Conservation (phyloP, 2,888 invertebrate genomes). For the Cheilosia variabilis region DNA sequence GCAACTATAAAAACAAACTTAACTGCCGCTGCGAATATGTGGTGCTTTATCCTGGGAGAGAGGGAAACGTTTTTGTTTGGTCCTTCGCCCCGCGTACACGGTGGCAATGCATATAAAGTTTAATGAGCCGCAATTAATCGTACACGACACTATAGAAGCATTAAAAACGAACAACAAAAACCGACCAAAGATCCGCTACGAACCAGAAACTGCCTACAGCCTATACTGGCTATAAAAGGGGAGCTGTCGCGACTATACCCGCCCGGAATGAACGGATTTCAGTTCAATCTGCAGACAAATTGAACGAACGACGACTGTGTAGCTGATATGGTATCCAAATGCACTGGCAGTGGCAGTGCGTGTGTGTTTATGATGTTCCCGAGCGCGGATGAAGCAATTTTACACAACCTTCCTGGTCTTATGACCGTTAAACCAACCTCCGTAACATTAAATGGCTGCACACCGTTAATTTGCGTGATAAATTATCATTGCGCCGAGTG, state of each 20-base stretch:
- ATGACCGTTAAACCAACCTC: slow-evolving; percentile 59
- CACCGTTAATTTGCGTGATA: slow-evolving; percentile 73
- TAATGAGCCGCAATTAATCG: slow-evolving; percentile 84
- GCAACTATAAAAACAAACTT: slow-evolving; percentile 67
- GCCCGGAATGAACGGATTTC: slow-evolving; percentile 47
- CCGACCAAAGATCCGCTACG: slow-evolving; percentile 8
- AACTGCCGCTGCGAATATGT: slow-evolving; percentile 62
- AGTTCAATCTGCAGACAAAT: slow-evolving; percentile 71
- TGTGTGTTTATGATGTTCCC: neutral
- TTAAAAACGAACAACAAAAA: slow-evolving; percentile 48
- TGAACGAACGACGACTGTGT: slow-evolving; percentile 54
- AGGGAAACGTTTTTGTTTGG: neutral
- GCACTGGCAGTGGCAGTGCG: neutral
- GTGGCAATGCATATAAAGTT: slow-evolving; percentile 81
- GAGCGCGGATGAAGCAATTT: slow-evolving; percentile 44
- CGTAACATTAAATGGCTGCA: slow-evolving; percentile 66
- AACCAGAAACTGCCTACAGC: slow-evolving; percentile 22
- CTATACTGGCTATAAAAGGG: slow-evolving; percentile 48
- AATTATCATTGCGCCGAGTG: slow-evolving; percentile 61
- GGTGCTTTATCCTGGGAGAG: slow-evolving; percentile 1
- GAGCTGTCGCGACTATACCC: slow-evolving; percentile 15
- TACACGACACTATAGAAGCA: slow-evolving; percentile 81
- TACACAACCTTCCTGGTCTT: slow-evolving; percentile 51
- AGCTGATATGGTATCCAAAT: slow-evolving; percentile 32
- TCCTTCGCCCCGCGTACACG: slow-evolving; percentile 44